Base-by-base conservation (phyloP, 2,888 invertebrate species). In the Microplitis manilae region DNA sequence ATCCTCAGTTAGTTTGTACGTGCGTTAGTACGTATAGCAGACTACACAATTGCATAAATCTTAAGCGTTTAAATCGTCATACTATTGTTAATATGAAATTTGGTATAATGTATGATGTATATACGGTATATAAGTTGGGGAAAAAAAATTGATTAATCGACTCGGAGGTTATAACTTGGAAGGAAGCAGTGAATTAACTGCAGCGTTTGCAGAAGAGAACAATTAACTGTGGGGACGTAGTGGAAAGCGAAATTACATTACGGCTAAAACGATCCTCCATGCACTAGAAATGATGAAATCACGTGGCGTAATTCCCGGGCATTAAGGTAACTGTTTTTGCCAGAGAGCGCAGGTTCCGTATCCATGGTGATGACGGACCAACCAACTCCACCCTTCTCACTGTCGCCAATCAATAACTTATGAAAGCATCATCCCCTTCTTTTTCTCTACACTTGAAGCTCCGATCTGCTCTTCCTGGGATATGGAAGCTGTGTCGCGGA, bases 221-320 rank as follows among this genome's bases (percentile, higher is more conserved):
- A 65, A 73, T 70, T 76, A 76, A 50, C 30, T 73, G 30, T 30
- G 68, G 71, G 73, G 73, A 67, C 71, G 61, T 76, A 74, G 78
- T 77, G 79, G 80, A 68, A 80, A 77, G 84, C 79, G 81, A 88
- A 89, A 89, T 89, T 87, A 89, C 86, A 88, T 89, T 89, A 89
- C 87, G 86, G 85, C 86, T 88, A 88, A 89, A 88, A 84, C 86
- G 85, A 50, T 85, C 82, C 84, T 84, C 83, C 84, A 84, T 85
- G 82, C 75, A 80, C 82, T 83, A 80, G 79, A 81, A 81, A 82
- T 81, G 84, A 85, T 78, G 76, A 88, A 88, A 89, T 90, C 89
- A 89, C 88, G 88, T 88, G 85, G 85, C 87, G 87, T 89, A 89
- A 90, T 90, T 88, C 88, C 86, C 86, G 84, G 86, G 87, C 87